Percentiles rank a stretch among this genome's conserved stretches.
Evolutionary conservation across 2,113 vertebrate species (phyloP).

Genomic region (Glaucomys volans): DNA sequence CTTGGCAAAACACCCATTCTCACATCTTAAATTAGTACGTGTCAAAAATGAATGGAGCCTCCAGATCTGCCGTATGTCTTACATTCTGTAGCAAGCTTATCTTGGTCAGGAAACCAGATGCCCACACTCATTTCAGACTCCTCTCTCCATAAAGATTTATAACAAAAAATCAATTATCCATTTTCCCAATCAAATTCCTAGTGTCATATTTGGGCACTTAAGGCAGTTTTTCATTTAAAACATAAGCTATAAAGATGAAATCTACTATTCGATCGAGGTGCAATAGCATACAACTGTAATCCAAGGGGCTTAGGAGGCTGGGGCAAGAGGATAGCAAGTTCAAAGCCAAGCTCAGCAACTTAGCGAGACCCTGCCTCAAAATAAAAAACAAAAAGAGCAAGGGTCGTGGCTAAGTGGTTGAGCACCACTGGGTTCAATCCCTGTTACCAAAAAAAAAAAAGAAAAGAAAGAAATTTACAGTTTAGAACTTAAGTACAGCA

Average conservation of each 20-base stretch:
- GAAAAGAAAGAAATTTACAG: neutral
- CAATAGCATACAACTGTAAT: too few species aligned
- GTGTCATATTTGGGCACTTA: neutral
- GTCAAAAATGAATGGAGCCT: slow-evolving; percentile 61
- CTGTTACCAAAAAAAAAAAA: too few species aligned
- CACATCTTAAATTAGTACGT: slow-evolving; percentile 64
- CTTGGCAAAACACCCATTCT: slow-evolving; percentile 67
- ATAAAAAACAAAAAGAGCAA: too few species aligned
- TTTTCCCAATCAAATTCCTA: slow-evolving; percentile 2
- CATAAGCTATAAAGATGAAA: neutral
- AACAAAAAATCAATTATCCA: neutral
- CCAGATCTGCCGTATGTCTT: neutral
- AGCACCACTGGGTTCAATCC: too few species aligned
- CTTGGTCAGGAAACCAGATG: neutral
- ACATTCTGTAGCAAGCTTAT: neutral
- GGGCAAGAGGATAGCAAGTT: too few species aligned
- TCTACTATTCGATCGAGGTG: neutral
- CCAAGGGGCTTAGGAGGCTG: too few species aligned
- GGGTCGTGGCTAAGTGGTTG: too few species aligned
- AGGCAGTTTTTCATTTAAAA: neutral
- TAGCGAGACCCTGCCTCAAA: too few species aligned
- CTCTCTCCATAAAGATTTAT: neutral
- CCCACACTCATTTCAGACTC: neutral
- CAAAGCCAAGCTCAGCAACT: too few species aligned
- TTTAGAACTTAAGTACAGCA: neutral